Conservation (phyloP, 1,140 invertebrate genomes). For the Drusus annulatus region DNA sequence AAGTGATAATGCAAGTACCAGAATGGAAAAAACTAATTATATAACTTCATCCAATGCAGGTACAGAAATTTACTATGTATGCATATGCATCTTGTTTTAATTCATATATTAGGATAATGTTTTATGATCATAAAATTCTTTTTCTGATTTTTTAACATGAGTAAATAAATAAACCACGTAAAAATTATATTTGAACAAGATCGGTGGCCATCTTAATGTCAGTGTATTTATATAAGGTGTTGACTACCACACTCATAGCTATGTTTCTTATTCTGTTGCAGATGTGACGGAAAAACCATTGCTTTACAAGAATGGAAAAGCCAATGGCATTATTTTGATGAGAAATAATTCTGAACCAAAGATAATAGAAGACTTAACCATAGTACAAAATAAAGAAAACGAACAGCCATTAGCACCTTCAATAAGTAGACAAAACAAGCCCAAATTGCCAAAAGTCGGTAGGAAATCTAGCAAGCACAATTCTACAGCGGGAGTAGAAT, state of each 20-base stretch:
- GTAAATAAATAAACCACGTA: too few relatives aligned
- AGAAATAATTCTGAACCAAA: conserved; percentile 56
- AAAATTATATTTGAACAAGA: too few relatives aligned
- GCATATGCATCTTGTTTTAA: too few relatives aligned
- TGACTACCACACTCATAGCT: not conserved
- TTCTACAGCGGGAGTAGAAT: conserved; percentile 1
- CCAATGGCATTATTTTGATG: conserved; percentile 43
- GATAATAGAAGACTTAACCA: conserved; percentile 51
- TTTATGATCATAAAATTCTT: too few relatives aligned
- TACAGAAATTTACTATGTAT: conserved; percentile 1
- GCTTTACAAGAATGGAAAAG: conserved; percentile 46
- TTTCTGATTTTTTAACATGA: too few relatives aligned
- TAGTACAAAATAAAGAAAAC: conserved; percentile 54
- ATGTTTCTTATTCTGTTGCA: conserved; percentile 34
- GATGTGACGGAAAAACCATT: conserved; percentile 55
- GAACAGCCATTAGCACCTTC: conserved; percentile 42
- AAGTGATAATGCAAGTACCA: conserved; percentile 24
- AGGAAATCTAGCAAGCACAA: conserved; percentile 4
- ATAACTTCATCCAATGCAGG: conserved; percentile 45
- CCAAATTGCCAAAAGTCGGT: conserved; percentile 28
- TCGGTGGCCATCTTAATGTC: too few relatives aligned
- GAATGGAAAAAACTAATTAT: conserved; percentile 39
- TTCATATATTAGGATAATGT: too few relatives aligned
- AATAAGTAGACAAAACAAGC: conserved; percentile 52
- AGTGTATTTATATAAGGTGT: too few relatives aligned